Evolutionary conservation across 2,888 invertebrate genomes (phyloP).

Genomic region (Coremacera marginata): DNA sequence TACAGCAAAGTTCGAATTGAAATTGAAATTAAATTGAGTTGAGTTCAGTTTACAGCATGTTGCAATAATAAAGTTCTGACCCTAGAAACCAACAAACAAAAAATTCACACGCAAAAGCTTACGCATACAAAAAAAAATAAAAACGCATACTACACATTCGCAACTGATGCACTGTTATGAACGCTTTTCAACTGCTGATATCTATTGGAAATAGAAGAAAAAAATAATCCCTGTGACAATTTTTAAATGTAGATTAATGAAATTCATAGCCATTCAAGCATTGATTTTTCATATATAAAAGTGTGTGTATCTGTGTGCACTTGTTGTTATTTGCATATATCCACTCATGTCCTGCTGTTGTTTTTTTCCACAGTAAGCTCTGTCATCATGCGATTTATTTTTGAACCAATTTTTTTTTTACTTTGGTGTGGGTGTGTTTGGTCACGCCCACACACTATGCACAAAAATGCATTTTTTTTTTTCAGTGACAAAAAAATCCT

Average conservation of each 20-base stretch:
- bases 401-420: not conserved
- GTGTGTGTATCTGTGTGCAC: not conserved
- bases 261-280: slow-evolving; percentile 10
- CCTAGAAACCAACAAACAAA: not conserved
- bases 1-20: not conserved
- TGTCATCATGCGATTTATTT: not conserved
- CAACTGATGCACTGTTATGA: too few relatives aligned
- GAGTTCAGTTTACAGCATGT: not conserved
- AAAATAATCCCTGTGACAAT: not conserved
- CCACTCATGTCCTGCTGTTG: too few relatives aligned
- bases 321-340: not conserved
- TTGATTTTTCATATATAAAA: not conserved
- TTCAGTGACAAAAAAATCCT: too few relatives aligned
- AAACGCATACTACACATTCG: too few relatives aligned
- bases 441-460: too few relatives aligned
- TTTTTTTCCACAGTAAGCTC: too few relatives aligned
- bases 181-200: not conserved
- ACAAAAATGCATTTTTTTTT: too few relatives aligned
- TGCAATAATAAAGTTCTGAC: slow-evolving; percentile 2
- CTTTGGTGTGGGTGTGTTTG: too few relatives aligned
- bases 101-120: too few relatives aligned
- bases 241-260: slow-evolving; percentile 5
- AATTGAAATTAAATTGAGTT: not conserved
- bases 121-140: too few relatives aligned
- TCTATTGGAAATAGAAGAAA: not conserved